These are phyloP conservation scores for Panagrolaimus sp. DNA, from an alignment of 1,140 invertebrate genomes.

Conservation along the genomic window DNA sequence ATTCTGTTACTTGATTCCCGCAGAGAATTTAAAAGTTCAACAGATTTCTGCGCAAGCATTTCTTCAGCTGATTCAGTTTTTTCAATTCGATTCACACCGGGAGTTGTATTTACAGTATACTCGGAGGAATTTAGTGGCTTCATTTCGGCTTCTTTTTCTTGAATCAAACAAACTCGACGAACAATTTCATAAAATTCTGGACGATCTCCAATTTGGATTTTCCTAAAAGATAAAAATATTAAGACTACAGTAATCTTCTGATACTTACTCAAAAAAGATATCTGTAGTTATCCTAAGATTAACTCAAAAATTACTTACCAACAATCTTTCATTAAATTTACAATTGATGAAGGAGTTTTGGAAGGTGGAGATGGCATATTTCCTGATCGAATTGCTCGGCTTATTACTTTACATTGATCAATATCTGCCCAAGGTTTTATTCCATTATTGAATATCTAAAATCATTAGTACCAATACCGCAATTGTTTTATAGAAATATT, in stretches of 20 bases:
- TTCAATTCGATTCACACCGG: not conserved
- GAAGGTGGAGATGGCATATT: not conserved
- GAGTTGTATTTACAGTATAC: not conserved
- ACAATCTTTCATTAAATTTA: slow-evolving; percentile 1
- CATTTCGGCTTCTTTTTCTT: not conserved
- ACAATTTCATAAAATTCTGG: not conserved
- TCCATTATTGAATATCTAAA: slow-evolving; percentile 38
- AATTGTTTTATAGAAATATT: too few species aligned
- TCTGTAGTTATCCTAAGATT: not conserved
- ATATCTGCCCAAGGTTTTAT: slow-evolving; percentile 30
- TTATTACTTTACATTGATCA: not conserved
- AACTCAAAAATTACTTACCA: not conserved
- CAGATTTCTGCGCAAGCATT: too few species aligned
- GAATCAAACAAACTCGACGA: not conserved
- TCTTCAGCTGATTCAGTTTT: too few species aligned
- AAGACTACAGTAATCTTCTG: too few species aligned
- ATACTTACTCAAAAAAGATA: too few species aligned
- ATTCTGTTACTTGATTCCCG: too few species aligned
- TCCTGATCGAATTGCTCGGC: not conserved
- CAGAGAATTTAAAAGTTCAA: too few species aligned
- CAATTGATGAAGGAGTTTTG: not conserved
- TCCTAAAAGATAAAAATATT: too few species aligned
- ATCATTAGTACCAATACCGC: slow-evolving; percentile 61
- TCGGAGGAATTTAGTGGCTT: not conserved
- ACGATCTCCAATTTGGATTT: not conserved